Conservation (phyloP, 2,888 invertebrate genomes). For the Zygogramma bicolorata region DNA sequence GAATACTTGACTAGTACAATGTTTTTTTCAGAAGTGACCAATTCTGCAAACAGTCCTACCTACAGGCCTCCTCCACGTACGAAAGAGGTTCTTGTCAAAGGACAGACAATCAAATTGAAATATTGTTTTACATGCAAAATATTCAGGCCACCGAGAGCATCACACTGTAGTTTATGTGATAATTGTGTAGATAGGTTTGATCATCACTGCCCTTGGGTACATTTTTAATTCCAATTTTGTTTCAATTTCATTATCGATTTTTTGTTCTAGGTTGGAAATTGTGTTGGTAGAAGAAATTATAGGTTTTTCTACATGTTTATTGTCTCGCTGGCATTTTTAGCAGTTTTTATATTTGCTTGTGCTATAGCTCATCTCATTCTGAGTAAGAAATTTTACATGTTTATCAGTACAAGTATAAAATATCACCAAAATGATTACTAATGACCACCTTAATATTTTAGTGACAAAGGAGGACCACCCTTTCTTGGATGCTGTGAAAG, state of each 20-base stretch:
- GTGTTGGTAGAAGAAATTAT: conserved; percentile 98
- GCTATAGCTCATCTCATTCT: conserved; percentile 96
- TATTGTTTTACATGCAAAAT: conserved; percentile 99
- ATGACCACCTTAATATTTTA: conserved; percentile 30
- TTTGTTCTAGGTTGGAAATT: conserved; percentile 91
- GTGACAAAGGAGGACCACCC: conserved; percentile 70
- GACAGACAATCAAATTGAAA: conserved; percentile 95
- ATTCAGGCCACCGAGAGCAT: conserved; percentile 97
- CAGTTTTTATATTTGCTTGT: conserved; percentile 97
- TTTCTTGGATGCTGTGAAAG: conserved; percentile 89
- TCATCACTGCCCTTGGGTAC: conserved; percentile 88
- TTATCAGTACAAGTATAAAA: neutral
- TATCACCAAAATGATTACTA: neutral
- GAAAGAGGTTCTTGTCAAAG: conserved; percentile 90
- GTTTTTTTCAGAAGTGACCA: conserved; percentile 79
- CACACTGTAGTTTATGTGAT: conserved; percentile 99
- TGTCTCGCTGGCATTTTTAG: conserved; percentile 95
- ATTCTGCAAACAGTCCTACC: conserved; percentile 81
- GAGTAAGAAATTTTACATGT: conserved; percentile 87
- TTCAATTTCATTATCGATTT: conserved; percentile 39
- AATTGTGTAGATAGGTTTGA: conserved; percentile 98
- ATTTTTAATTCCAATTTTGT: conserved; percentile 13
- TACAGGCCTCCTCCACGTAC: conserved; percentile 85
- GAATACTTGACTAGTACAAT: too few species aligned
- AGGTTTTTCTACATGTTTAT: conserved; percentile 99